Percentiles rank a stretch among this genome's conserved stretches.
These are phyloP conservation scores for Achlya flavicornis DNA, from an alignment of 2,888 invertebrate genomes.

Conservation along the genomic window DNA sequence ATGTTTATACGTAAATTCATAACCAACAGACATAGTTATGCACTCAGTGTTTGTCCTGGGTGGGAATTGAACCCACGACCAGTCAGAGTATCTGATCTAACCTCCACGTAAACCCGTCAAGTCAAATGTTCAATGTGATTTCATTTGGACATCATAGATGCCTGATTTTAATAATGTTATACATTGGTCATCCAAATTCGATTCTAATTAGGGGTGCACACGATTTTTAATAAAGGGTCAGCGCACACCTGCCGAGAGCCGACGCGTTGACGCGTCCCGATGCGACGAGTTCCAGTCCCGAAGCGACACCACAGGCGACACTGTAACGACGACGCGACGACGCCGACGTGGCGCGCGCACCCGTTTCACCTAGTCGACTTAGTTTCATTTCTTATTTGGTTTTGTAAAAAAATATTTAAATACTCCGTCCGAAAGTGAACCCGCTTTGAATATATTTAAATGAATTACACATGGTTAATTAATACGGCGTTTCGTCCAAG, in stretches of 20 bases:
- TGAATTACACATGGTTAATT: constrained; percentile 69
- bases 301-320: not conserved
- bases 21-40: too few species aligned
- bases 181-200: not conserved
- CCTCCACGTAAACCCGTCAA: too few species aligned
- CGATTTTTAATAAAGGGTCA: not conserved
- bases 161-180: not conserved
- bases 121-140: too few species aligned
- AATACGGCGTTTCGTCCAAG: constrained; percentile 66
- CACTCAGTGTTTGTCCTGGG: too few species aligned
- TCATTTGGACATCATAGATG: too few species aligned
- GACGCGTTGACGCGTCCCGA: not conserved
- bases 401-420: constrained; percentile 66
- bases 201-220: not conserved
- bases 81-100: too few species aligned
- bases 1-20: too few species aligned
- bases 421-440: constrained; percentile 67
- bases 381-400: constrained; percentile 61
- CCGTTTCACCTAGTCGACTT: constrained; percentile 42
- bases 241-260: constrained; percentile 23
- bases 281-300: not conserved
- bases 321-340: not conserved
- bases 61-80: too few species aligned
- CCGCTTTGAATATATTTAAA: constrained; percentile 73
- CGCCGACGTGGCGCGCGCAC: constrained; percentile 26